Conservation (phyloP, 2,113 vertebrate genomes). For the Numenius arquata region DNA sequence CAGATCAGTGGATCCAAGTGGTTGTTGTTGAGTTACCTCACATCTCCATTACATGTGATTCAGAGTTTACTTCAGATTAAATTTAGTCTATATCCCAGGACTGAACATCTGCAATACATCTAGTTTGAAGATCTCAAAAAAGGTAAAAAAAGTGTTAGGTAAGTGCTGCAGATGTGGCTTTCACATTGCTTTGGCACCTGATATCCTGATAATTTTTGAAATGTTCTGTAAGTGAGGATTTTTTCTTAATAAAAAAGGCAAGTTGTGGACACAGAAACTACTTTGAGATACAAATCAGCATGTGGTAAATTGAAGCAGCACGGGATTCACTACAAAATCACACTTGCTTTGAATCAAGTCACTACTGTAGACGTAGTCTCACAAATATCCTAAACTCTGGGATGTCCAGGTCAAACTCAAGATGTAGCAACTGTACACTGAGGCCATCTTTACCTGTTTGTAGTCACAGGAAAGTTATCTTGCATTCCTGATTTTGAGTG, state of each 20-base stretch:
- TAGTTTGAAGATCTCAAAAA: neutral
- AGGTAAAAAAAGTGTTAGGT: neutral
- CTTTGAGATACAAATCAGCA: neutral
- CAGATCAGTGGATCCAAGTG: neutral
- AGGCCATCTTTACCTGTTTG: neutral
- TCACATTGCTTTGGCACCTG: neutral
- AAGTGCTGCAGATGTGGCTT: neutral
- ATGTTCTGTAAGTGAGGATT: neutral
- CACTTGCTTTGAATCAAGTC: neutral
- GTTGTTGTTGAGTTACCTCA: neutral
- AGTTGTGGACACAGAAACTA: neutral
- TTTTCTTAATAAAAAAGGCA: neutral
- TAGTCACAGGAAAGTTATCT: neutral
- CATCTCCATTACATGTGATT: neutral
- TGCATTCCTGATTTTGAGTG: neutral
- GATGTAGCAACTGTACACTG: too few species aligned
- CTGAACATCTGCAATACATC: neutral
- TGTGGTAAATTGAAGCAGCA: fast-evolving
- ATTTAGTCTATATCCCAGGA: neutral
- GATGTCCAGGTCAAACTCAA: neutral
- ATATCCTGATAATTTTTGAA: neutral
- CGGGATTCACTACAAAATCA: neutral
- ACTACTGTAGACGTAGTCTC: neutral
- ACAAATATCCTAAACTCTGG: neutral
- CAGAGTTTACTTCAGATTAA: neutral